phyloP scores from a whole-genome alignment of 2,888 invertebrate genomes.

The Noctua fimbriata region DNA sequence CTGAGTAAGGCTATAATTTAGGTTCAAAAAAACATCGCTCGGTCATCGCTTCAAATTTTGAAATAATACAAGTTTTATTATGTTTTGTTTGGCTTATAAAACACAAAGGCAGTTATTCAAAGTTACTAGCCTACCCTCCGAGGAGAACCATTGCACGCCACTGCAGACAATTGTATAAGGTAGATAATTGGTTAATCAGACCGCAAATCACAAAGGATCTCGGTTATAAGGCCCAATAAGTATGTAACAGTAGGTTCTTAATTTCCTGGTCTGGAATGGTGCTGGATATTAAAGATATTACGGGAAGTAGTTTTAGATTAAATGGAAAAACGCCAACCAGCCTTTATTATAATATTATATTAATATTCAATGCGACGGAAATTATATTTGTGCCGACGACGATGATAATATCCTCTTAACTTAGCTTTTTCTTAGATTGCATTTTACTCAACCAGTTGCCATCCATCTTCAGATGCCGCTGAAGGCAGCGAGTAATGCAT shows the following conservation, averaged over 20 bases:
- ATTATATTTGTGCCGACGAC: neutral
- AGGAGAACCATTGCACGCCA: no score
- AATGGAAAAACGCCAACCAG: neutral
- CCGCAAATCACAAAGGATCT: neutral
- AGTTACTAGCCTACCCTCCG: no score
- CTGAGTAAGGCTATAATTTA: no score
- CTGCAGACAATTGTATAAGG: neutral
- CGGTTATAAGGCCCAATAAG: neutral
- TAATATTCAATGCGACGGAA: neutral
- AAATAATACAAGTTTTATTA: no score
- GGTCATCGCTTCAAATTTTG: no score
- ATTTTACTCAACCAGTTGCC: slow-evolving; percentile 1
- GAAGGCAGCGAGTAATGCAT: slow-evolving; percentile 29
- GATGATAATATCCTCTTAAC: neutral
- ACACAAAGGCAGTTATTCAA: no score
- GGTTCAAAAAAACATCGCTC: no score
- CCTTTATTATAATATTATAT: no score
- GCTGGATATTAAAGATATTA: neutral
- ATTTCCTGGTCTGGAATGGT: neutral
- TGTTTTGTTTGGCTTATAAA: no score
- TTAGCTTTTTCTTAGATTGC: neutral
- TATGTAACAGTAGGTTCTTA: neutral
- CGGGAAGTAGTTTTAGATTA: neutral
- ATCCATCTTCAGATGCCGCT: slow-evolving; percentile 16
- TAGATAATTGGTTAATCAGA: neutral